Conservation (phyloP, 2,797 vertebrate genomes). For the Acrossocheilus wenchowensis region DNA sequence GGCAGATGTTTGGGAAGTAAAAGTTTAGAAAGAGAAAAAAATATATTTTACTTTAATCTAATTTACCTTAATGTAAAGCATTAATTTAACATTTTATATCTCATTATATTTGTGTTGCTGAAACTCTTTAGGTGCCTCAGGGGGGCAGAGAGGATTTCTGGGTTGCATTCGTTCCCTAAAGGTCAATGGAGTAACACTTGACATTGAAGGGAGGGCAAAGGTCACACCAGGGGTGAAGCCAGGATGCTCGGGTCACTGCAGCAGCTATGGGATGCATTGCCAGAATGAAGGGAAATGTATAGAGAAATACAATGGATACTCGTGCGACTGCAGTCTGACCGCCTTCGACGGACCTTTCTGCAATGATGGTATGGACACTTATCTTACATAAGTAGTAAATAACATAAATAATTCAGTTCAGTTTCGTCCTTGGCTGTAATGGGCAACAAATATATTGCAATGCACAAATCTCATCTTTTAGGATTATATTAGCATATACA, state of each 20-base stretch:
- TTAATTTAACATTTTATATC: neutral
- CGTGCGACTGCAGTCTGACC: conserved; percentile 90
- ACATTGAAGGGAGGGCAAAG: conserved; percentile 89
- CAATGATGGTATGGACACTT: conserved; percentile 82
- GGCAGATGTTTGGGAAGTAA: neutral
- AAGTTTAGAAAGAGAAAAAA: neutral
- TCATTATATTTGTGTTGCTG: neutral
- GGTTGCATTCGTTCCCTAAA: conserved; percentile 93
- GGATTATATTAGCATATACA: neutral
- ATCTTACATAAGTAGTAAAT: neutral
- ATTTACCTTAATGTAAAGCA: neutral
- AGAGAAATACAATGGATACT: conserved; percentile 93
- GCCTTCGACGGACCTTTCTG: conserved; percentile 93
- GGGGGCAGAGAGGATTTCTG: conserved; percentile 91
- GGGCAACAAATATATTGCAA: neutral
- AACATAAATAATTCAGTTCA: neutral
- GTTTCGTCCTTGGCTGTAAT: neutral
- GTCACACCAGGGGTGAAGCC: conserved; percentile 88
- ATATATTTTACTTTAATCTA: neutral
- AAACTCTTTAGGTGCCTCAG: conserved; percentile 84
- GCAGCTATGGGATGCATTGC: conserved; percentile 88
- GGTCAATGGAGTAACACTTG: conserved; percentile 89
- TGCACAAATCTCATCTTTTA: neutral
- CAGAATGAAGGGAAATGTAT: conserved; percentile 91
- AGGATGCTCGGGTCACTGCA: conserved; percentile 94